Conservation (phyloP, 2,888 invertebrate genomes). For the Heliconius ismenius region DNA sequence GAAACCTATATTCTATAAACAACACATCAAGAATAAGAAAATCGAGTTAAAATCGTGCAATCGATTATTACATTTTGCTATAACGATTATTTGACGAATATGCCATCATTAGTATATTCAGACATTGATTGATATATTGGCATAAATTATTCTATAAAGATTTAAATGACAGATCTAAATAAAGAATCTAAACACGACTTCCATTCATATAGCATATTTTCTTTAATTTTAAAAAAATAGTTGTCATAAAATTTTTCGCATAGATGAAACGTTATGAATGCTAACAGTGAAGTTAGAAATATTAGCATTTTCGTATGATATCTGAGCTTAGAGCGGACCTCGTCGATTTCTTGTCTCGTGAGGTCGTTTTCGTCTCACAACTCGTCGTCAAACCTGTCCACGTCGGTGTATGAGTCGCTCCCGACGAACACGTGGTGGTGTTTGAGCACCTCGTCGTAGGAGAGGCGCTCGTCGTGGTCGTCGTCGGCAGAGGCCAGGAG, state of each 20-base stretch:
- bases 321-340: background rate
- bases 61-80: constrained; percentile 12
- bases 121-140: background rate
- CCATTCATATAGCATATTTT: too few relatives aligned
- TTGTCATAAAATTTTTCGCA: background rate
- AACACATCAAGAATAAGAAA: background rate
- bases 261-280: background rate
- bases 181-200: too few relatives aligned
- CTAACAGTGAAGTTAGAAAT: background rate
- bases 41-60: background rate
- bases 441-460: constrained; percentile 89
- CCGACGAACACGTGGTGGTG: constrained; percentile 96
- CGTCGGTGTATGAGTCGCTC: constrained; percentile 94
- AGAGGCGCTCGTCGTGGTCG: constrained; percentile 89
- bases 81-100: background rate
- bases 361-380: constrained; percentile 68
- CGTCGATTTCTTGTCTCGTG: background rate
- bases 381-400: constrained; percentile 91
- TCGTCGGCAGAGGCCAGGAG: constrained; percentile 93
- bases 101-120: background rate
- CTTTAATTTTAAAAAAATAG: background rate
- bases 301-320: background rate
- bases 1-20: background rate
- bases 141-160: background rate
- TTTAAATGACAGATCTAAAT: background rate